Conservation (phyloP, 2,888 invertebrate genomes). For the Nematopogon swammerdamellus region DNA sequence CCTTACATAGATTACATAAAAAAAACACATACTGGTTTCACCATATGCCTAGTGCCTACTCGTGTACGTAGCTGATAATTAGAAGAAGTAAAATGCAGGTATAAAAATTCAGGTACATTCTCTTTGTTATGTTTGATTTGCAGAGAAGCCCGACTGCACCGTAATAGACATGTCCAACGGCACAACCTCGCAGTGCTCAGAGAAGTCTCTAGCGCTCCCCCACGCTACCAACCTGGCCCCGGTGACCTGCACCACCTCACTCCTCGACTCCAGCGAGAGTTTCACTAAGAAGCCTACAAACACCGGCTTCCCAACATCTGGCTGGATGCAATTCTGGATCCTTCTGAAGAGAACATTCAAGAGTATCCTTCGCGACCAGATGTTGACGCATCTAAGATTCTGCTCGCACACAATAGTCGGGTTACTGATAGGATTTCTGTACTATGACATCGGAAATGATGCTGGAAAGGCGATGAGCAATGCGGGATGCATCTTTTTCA, state of each 20-base stretch:
- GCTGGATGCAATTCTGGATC: constrained; percentile 83
- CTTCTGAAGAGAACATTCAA: constrained; percentile 80
- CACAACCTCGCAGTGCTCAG: constrained; percentile 10
- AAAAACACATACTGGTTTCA: too few relatives aligned
- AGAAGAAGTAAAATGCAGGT: too few relatives aligned
- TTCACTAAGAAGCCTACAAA: constrained; percentile 63
- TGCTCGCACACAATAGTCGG: constrained; percentile 87
- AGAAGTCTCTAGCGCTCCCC: constrained; percentile 31
- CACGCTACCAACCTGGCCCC: constrained; percentile 39
- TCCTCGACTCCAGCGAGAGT: constrained; percentile 70
- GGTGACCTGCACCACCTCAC: constrained; percentile 68
- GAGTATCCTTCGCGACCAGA: constrained; percentile 81
- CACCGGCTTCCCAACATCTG: constrained; percentile 76
- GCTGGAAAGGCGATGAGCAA: constrained; percentile 94
- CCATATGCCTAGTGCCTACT: too few relatives aligned
- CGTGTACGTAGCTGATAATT: too few relatives aligned
- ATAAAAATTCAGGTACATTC: too few relatives aligned
- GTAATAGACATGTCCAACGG: constrained; percentile 51
- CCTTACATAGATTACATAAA: too few relatives aligned
- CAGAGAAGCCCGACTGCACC: constrained; percentile 51
- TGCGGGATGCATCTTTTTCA: constrained; percentile 94
- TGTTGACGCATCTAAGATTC: constrained; percentile 84
- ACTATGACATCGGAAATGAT: constrained; percentile 90
- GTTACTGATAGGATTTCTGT: constrained; percentile 87
- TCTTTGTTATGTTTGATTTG: too few relatives aligned